phyloP scores from a whole-genome alignment of 2,797 vertebrate genomes.

The Eospalax fontanierii region DNA sequence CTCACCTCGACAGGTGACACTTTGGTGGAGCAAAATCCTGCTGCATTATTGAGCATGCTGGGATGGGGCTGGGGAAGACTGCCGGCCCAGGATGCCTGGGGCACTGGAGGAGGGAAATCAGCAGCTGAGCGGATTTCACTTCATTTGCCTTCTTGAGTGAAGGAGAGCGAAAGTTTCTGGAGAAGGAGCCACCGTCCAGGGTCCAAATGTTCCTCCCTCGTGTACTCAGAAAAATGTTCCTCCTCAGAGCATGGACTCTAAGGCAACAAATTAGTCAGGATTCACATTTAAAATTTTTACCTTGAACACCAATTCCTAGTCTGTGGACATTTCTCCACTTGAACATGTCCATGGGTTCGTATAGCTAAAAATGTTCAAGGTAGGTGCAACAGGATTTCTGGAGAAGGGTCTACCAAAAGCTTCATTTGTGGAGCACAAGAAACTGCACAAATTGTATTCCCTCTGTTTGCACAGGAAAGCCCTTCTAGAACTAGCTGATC shows the following conservation, averaged over 20 bases:
- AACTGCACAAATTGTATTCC: neutral
- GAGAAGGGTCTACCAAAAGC: conserved; percentile 75
- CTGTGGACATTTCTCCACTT: conserved; percentile 10
- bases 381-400: conserved; percentile 56
- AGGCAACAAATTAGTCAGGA: neutral
- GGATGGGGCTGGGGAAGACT: conserved; percentile 89
- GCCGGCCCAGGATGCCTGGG: conserved; percentile 89
- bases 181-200: neutral
- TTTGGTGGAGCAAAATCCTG: conserved; percentile 91
- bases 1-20: conserved; percentile 96
- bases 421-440: neutral
- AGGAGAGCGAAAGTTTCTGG: conserved; percentile 70
- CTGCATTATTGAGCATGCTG: conserved; percentile 89
- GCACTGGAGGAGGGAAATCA: conserved; percentile 86
- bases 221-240: neutral
- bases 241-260: rapidly evolving
- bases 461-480: neutral
- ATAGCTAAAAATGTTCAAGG: neutral
- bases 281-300: neutral
- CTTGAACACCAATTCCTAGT: neutral
- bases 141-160: conserved; percentile 84
- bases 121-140: conserved; percentile 87
- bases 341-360: neutral
- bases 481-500: neutral
- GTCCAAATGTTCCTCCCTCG: neutral